These are phyloP conservation scores for Gymnodraco acuticeps DNA, from an alignment of 2,797 vertebrate genomes.

Conservation along the genomic window DNA sequence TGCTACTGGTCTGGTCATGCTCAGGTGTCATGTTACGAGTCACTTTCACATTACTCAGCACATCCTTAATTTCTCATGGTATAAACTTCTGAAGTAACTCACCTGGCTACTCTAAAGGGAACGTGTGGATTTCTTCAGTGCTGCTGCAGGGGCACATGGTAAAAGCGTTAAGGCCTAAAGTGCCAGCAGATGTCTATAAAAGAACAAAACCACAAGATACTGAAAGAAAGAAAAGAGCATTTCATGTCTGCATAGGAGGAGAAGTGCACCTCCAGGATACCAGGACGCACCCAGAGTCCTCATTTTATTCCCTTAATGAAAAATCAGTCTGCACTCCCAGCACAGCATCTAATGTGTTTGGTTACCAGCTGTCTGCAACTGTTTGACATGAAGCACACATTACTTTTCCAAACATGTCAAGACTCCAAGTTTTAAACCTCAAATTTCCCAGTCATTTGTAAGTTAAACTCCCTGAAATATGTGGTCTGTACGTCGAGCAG, in stretches of 20 bases:
- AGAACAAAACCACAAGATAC: constrained; percentile 36
- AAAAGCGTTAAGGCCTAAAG: constrained; percentile 71
- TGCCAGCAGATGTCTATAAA: constrained; percentile 78
- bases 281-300: constrained; percentile 48
- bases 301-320: constrained; percentile 58
- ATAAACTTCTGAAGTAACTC: constrained; percentile 20
- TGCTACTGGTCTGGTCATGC: constrained; percentile 25
- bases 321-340: constrained; percentile 49
- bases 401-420: constrained; percentile 14
- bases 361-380: constrained; percentile 18
- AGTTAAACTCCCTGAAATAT: not conserved
- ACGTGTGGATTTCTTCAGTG: constrained; percentile 37
- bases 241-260: constrained; percentile 47
- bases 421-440: constrained; percentile 18
- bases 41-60: constrained; percentile 41
- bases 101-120: constrained; percentile 18
- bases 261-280: constrained; percentile 54
- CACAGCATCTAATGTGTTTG: constrained; percentile 26
- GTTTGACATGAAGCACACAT: constrained; percentile 21
- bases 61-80: constrained; percentile 29
- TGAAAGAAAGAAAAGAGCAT: constrained; percentile 52
- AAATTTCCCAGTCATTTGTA: constrained; percentile 1
- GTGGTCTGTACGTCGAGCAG: not conserved
- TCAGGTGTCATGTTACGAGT: constrained; percentile 12
- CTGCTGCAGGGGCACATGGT: constrained; percentile 65